Evolutionary conservation across 2,888 invertebrate species (phyloP).

Genomic region (Platycnemis pennipes): DNA sequence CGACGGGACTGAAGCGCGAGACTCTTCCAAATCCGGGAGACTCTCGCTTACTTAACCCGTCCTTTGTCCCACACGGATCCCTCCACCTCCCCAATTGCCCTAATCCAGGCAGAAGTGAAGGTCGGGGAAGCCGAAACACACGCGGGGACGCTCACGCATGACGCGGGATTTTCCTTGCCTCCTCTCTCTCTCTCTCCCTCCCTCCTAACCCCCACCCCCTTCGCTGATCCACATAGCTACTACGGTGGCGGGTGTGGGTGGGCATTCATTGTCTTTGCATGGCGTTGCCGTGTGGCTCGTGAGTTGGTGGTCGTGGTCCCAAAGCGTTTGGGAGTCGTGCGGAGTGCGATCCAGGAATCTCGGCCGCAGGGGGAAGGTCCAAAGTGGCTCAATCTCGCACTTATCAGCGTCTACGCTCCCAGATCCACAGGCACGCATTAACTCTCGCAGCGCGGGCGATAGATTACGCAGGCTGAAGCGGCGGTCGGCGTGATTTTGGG

Average conservation of each 20-base stretch:
- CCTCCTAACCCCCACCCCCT: neutral
- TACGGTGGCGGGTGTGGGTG: neutral
- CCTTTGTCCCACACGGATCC: neutral
- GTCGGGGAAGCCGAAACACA: neutral
- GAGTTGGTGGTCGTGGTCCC: conserved; percentile 17
- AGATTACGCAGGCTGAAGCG: neutral
- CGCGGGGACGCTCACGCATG: neutral
- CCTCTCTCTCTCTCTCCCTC: too few species aligned
- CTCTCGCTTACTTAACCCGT: conserved; percentile 42
- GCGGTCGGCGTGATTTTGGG: neutral
- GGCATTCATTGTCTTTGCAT: neutral
- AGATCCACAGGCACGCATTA: neutral
- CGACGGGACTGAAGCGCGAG: neutral
- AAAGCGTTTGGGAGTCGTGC: conserved; percentile 12
- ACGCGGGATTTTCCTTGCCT: neutral
- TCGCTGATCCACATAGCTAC: conserved; percentile 23
- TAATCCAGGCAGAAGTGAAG: neutral
- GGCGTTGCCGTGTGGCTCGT: neutral
- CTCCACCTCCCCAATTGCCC: neutral
- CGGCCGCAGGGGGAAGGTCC: neutral
- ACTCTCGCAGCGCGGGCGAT: neutral
- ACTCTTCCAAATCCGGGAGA: conserved; percentile 45
- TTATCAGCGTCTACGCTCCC: neutral
- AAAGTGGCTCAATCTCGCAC: neutral
- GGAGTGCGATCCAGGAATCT: conserved; percentile 49